Base-by-base conservation (phyloP, 2,888 invertebrate genomes). In the Drosophila dives region DNA sequence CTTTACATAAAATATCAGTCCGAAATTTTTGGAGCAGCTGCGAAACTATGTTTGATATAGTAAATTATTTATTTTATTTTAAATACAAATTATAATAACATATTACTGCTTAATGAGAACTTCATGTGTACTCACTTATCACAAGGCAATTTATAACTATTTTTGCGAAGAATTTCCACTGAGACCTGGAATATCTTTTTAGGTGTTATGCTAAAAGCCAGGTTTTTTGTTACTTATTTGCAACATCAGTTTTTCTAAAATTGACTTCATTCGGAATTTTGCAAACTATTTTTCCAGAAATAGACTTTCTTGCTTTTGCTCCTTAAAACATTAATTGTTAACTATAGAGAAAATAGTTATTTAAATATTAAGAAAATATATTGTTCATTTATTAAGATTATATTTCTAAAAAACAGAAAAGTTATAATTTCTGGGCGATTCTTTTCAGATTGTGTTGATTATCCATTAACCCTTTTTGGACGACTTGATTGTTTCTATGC, bases 11-110 rank as follows among this genome's bases (percentile, higher is more conserved):
- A 45, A 48, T 38, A 23, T 34, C 8, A 29, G 5, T 20, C 4
- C n/a, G 56, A 40, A 29, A 26, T 8, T 45, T 33, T 33, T 1
- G 17, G 36, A 60, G 55, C 71, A 71, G 66, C 65, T 73, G 53
- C 20, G 2, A 32, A n/a, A 32, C 29, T 29, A 32, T 7, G 0
- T 50, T 1, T 15, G 6, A 50, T 32, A 32, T 17, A 6, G 2
- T 10, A n/a, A 12, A 12, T 8, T 26, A 17, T 49, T 32, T 8
- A 15, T 33, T 20, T 8, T 50, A 45, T 45, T 7, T 4, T 45
- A 7, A 20, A 12, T 42, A 2, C 11, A 23, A 1, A 20, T 20
- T 20, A 42, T n/a, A 42, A 20, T 11, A 20, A 40, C 2, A 10
- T 10, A 40, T 4, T 38, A 38, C 3, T 36, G 15, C 36, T 36